phyloP scores from a whole-genome alignment of 1,140 invertebrate species.

The Hyphantria cunea region DNA sequence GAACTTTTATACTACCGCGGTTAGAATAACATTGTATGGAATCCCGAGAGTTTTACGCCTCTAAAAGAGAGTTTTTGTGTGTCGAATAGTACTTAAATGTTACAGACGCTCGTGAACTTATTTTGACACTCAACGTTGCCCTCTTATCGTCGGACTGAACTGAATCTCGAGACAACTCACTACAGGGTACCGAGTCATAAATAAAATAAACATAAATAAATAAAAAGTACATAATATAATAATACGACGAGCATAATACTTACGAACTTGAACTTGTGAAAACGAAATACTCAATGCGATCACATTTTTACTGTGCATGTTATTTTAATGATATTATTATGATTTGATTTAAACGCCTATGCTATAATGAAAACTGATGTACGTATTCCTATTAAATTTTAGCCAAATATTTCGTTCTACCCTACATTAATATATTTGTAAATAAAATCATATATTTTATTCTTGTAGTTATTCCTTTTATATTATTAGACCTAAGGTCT shows the following conservation, averaged over 20 bases:
- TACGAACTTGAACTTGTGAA: conserved; percentile 37
- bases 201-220: conserved; percentile 47
- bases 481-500: conserved; percentile 70
- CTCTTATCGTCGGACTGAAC: conserved; percentile 45
- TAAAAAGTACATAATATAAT: conserved; percentile 40
- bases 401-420: conserved; percentile 78
- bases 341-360: background rate
- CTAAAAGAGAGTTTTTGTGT: conserved; percentile 2
- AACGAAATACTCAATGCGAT: conserved; percentile 71
- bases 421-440: conserved; percentile 67
- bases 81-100: conserved; percentile 47
- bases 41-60: conserved; percentile 14
- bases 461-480: conserved; percentile 76
- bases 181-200: conserved; percentile 72
- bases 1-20: conserved; percentile 37
- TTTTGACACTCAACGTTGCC: conserved; percentile 34
- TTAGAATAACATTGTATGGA: conserved; percentile 38
- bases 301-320: conserved; percentile 49
- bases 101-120: conserved; percentile 34
- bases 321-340: background rate
- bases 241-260: conserved; percentile 63
- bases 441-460: conserved; percentile 69
- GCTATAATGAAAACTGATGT: conserved; percentile 53
- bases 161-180: conserved; percentile 63
- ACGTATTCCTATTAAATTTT: conserved; percentile 71